Conservation (phyloP, 1,140 invertebrate species). For the Lepidurus arcticus region DNA sequence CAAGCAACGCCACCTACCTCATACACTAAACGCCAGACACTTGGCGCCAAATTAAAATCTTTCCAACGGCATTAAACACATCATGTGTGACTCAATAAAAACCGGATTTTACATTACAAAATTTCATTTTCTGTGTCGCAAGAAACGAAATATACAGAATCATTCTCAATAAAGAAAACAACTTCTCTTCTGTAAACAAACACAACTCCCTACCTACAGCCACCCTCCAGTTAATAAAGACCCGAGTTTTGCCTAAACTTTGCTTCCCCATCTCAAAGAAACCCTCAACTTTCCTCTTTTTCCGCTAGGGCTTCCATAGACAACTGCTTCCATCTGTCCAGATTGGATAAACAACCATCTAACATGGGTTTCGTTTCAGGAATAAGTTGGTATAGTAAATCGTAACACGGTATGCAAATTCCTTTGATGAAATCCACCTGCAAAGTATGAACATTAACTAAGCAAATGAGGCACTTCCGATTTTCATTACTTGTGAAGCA, state of each 20-base stretch:
- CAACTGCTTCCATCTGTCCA: conserved; percentile 52
- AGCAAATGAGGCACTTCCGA: background rate
- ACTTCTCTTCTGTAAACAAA: no score
- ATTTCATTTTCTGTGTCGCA: no score
- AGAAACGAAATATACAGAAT: no score
- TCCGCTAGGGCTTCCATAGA: conserved; percentile 41
- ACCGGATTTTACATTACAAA: no score
- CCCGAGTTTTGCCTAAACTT: background rate
- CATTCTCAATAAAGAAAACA: no score
- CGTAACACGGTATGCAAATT: conserved; percentile 76
- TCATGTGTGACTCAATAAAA: no score
- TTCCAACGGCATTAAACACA: no score
- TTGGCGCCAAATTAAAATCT: no score
- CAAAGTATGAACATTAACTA: background rate
- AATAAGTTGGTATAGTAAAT: conserved; percentile 58
- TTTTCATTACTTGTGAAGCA: conserved; percentile 56
- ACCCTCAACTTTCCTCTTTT: background rate
- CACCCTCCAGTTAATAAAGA: background rate
- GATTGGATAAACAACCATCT: conserved; percentile 57
- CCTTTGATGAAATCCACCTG: conserved; percentile 70
- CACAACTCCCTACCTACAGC: no score
- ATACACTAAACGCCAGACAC: no score
- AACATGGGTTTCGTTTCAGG: conserved; percentile 65
- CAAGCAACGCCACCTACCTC: background rate
- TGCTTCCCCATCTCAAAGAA: background rate